Percentiles rank a stretch among this genome's conserved stretches.
phyloP scores from a whole-genome alignment of 2,888 invertebrate genomes.

The Ypsolopha scabrella region DNA sequence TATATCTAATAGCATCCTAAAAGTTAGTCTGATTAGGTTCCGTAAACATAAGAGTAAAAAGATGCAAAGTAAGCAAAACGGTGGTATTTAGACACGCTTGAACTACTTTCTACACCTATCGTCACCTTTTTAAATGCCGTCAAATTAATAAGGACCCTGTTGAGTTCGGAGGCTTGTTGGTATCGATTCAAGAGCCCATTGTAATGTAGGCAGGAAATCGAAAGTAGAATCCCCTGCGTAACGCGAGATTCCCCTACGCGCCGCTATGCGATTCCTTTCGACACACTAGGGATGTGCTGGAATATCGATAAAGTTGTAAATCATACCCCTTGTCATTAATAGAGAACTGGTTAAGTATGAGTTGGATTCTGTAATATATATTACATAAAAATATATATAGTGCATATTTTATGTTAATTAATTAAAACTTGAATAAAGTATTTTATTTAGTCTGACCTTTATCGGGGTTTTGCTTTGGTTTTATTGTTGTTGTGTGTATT shows the following conservation, averaged over 20 bases:
- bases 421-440: no score
- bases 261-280: slow-evolving; percentile 44
- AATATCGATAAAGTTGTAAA: not conserved
- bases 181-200: slow-evolving; percentile 37
- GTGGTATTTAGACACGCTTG: no score
- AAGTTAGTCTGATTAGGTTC: no score
- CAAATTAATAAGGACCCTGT: not conserved
- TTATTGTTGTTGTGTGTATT: no score
- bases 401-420: no score
- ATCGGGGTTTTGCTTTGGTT: no score
- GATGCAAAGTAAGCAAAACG: no score
- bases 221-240: slow-evolving; percentile 54
- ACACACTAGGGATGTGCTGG: slow-evolving; percentile 25
- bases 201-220: slow-evolving; percentile 51
- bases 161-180: slow-evolving; percentile 21
- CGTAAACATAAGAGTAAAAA: no score
- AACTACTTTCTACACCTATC: not conserved
- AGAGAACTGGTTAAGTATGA: not conserved
- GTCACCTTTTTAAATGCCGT: not conserved
- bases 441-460: no score
- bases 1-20: no score
- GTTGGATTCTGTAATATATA: not conserved
- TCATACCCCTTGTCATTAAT: not conserved
- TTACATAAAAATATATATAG: not conserved
- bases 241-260: slow-evolving; percentile 55